A percentile compares a stretch with the other conserved stretches of the same genome.
Conservation (phyloP, 1,140 invertebrate genomes). For the Drosophila micromelanica region DNA sequence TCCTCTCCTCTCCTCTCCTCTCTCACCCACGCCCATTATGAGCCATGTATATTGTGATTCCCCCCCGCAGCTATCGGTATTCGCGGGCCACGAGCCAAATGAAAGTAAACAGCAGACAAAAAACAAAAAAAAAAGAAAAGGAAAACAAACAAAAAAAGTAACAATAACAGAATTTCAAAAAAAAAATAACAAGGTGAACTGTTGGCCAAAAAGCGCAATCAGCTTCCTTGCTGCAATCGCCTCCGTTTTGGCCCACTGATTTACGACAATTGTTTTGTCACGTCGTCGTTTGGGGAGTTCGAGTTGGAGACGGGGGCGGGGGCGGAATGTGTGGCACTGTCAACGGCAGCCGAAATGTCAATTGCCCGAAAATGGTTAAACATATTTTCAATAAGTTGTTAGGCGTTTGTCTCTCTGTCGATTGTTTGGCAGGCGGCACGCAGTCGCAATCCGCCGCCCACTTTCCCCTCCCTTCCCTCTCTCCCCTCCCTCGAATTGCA, state of each 20-base stretch:
- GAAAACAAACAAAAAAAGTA: slow-evolving; percentile 20
- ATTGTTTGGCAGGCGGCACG: slow-evolving; percentile 31
- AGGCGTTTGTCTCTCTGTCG: slow-evolving; percentile 70
- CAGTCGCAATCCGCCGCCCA: neutral
- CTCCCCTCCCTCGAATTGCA: neutral
- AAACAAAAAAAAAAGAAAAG: slow-evolving; percentile 4
- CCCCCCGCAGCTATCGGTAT: slow-evolving; percentile 34
- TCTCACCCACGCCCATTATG: neutral
- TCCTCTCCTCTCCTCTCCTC: neutral
- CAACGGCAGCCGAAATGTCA: slow-evolving; percentile 70
- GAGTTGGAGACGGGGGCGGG: neutral
- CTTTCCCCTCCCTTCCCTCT: neutral
- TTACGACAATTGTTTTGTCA: slow-evolving; percentile 81
- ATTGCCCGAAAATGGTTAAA: slow-evolving; percentile 77
- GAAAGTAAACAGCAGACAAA: slow-evolving; percentile 66
- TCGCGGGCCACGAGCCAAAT: slow-evolving; percentile 68
- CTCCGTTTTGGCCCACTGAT: slow-evolving; percentile 63
- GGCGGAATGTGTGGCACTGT: neutral
- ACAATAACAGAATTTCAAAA: slow-evolving; percentile 22
- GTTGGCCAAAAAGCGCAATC: slow-evolving; percentile 60
- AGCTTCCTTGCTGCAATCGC: slow-evolving; percentile 26
- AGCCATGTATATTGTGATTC: slow-evolving; percentile 9
- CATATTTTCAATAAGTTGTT: slow-evolving; percentile 80
- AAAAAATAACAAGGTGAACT: slow-evolving; percentile 54
- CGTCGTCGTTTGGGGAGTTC: slow-evolving; percentile 47